Evolutionary conservation across 2,797 vertebrate genomes (phyloP), one percentile per base, ranked within the genome.

Genomic region (Heteromormyrus szaboi): DNA sequence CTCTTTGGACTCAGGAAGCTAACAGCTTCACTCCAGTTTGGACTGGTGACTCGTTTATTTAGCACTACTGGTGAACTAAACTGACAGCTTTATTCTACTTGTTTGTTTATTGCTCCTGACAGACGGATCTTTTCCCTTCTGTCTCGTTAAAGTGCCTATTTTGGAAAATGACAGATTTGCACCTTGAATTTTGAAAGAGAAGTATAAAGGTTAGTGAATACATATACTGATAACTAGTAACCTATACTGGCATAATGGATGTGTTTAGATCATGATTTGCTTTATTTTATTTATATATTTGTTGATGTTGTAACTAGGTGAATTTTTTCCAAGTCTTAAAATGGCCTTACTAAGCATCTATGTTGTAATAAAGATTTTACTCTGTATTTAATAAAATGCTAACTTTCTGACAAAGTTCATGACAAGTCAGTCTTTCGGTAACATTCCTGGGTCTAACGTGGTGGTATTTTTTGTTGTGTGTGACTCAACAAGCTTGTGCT

Each of bases 241-340:
- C 41, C 41, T 81, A 46, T 81, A 46, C 37, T 46, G 19, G 76
- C 37, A 46, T 81, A 46, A 81, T 81, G 76, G 76, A 81, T 46
- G 76, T 81, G 37, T 81, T 81, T 41, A 44, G 41, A 46, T n/a
- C 37, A 81, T n/a, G n/a, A n/a, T 46, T 81, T 81, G 76, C 37
- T 46, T 81, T 44, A 81, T n/a, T 81, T 41, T n/a, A 81, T 81
- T 72, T 72, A 72, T 72, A 37, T 72, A 72, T 72, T 68, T 68
- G 25, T 68, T 33, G 7, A 68, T 4, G 11, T 44, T 41, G 6
- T 44, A 79, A 79, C 72, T n/a, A 76, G 17, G 37, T 14, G 12
- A 72, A 1, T 37, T 81, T 29, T n/a, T 46, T 7, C 9, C 4
- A 81, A 46, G 17, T 46, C 41, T 81, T 81, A 44, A 46, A 44